phyloP scores from a whole-genome alignment of 2,888 invertebrate genomes.

The Eucriotettix oculatus region DNA sequence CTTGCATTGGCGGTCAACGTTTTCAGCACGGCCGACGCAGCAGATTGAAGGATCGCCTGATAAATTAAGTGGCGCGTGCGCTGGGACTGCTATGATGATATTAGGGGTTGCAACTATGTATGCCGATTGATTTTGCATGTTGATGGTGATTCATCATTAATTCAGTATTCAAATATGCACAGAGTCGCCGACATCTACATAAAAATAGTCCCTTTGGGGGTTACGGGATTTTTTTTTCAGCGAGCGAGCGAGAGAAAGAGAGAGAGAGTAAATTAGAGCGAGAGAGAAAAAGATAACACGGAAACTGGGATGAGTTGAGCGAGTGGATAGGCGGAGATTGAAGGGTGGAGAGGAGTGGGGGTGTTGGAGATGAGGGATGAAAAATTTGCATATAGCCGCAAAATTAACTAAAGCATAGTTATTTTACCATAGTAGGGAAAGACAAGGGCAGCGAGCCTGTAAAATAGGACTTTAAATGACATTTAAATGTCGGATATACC shows the following conservation, averaged over 20 bases:
- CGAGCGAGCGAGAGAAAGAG: no score
- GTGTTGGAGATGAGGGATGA: not conserved
- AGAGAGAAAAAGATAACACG: no score
- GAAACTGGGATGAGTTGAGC: no score
- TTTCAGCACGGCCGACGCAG: no score
- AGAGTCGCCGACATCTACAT: constrained; percentile 1
- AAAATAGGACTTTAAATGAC: constrained; percentile 1
- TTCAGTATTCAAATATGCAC: constrained; percentile 9
- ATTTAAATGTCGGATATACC: not conserved
- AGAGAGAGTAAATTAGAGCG: no score
- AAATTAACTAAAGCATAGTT: not conserved
- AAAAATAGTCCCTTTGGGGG: constrained; percentile 1
- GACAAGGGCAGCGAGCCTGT: not conserved
- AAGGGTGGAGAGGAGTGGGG: not conserved
- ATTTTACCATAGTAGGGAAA: not conserved
- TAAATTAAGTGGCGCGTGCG: not conserved
- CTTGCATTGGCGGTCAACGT: no score
- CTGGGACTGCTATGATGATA: not conserved
- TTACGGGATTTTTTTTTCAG: not conserved
- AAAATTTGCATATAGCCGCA: not conserved
- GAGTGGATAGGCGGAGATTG: no score
- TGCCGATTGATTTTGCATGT: constrained; percentile 2
- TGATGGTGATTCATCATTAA: constrained; percentile 8
- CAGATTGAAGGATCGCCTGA: not conserved
- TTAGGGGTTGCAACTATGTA: not conserved